These are phyloP conservation scores for Drosophila pectinifera DNA, from an alignment of 1,140 invertebrate genomes.

Conservation along the genomic window DNA sequence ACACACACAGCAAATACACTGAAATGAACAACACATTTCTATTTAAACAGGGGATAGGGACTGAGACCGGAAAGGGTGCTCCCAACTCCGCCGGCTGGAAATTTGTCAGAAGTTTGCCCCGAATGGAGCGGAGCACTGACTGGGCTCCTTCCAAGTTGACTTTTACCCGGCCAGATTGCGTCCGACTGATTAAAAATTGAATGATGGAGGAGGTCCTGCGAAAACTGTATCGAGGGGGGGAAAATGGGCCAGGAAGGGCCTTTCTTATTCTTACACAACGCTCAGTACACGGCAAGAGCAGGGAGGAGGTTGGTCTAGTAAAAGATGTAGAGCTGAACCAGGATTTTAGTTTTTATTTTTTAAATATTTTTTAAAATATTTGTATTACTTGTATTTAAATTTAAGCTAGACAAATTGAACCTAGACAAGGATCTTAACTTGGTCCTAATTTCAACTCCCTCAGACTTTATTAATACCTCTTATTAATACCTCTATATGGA, in stretches of 20 bases:
- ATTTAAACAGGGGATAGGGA: slow-evolving; percentile 30
- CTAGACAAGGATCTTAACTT: too few relatives aligned
- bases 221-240: slow-evolving; percentile 1
- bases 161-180: slow-evolving; percentile 56
- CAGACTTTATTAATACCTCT: too few relatives aligned
- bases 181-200: slow-evolving; percentile 78
- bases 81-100: slow-evolving; percentile 3
- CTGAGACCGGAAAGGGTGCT: not conserved
- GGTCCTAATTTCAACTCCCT: too few relatives aligned
- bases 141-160: slow-evolving; percentile 16
- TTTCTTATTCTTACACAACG: slow-evolving; percentile 14
- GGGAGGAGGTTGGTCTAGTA: not conserved
- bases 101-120: slow-evolving; percentile 49
- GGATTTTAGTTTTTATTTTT: too few relatives aligned
- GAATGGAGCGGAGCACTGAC: slow-evolving; percentile 7
- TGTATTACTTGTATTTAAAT: too few relatives aligned
- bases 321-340: too few relatives aligned
- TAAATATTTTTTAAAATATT: too few relatives aligned
- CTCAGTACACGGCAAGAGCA: slow-evolving; percentile 9
- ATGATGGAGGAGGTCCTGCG: slow-evolving; percentile 58
- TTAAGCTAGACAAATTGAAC: too few relatives aligned
- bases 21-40: slow-evolving; percentile 64
- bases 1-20: slow-evolving; percentile 41
- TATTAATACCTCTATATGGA: too few relatives aligned
- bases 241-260: not conserved